Base-by-base conservation (phyloP, 2,888 invertebrate genomes). In the Chouioia cunea region DNA sequence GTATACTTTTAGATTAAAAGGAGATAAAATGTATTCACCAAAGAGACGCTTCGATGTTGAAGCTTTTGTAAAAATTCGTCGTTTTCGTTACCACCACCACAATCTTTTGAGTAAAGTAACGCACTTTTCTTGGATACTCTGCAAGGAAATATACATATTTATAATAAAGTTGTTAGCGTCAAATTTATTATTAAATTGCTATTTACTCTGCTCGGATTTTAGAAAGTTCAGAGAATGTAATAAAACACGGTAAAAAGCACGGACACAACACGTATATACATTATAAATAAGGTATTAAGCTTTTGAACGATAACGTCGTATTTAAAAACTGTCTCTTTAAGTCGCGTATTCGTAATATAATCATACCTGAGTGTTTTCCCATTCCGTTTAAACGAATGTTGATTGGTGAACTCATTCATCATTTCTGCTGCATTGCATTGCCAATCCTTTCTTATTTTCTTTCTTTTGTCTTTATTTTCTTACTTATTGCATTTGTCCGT, bases 61-160 rank as follows among this genome's bases (percentile, higher is more conserved):
- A 82, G 72, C 52, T 80, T 81, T 27, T 81, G 73, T 36, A 78
- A 79, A 59, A 80, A 69, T 69, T 80, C 79, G 57, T 84, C 83
- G 68, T 82, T 82, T 27, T 83, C 82, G 52, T 80, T 80, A 77
- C 83, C 82, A 4, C 83, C 82, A 4, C 81, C 83, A 60, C 83
- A 83, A 68, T 84, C 83, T n/a, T 83, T 83, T 20, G 83, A 82
- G 73, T 83, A 84, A 71, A 81, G 81, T 47, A 83, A 74, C 54
- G 80, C 81, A 70, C 82, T 84, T 75, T 84, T 83, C 77, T 83
- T 83, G 72, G 84, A 83, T 69, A 79, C 81, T 77, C 84, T 83
- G 72, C 77, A 79, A 58, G 48, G 53, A 54, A 12, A 64, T 27
- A 64, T 18, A n/a, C 18, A 18, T 53, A 44, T 46, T 62, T 43